These are phyloP conservation scores for Clivina fossor DNA, from an alignment of 2,888 invertebrate species.

Conservation along the genomic window DNA sequence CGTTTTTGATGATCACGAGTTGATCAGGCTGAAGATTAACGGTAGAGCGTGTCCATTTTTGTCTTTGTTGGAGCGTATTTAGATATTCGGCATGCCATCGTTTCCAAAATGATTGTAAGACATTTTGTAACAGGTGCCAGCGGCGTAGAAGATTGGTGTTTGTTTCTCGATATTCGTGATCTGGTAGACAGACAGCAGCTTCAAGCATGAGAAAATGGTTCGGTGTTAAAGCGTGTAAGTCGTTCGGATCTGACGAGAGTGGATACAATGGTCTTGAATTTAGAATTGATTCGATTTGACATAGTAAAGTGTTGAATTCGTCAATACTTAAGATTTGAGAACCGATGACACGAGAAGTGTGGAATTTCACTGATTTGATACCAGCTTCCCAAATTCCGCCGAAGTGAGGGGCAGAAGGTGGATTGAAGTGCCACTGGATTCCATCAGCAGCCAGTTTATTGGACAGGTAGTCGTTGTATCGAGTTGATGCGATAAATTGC, in stretches of 20 bases:
- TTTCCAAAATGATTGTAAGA: no score
- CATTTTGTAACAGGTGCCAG: no score
- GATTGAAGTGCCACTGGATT: conserved; percentile 36
- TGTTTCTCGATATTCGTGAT: no score
- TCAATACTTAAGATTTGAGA: conserved; percentile 17
- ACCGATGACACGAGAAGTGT: conserved; percentile 10
- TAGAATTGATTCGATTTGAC: conserved; percentile 24
- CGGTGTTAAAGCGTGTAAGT: conserved; percentile 16
- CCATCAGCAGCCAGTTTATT: not conserved
- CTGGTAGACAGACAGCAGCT: conserved; percentile 1
- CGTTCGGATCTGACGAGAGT: conserved; percentile 1
- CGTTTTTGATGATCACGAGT: no score
- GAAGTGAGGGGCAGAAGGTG: conserved; percentile 30
- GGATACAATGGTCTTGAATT: conserved; percentile 28
- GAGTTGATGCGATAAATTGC: not conserved
- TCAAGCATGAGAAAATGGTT: conserved; percentile 19
- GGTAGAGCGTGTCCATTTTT: no score
- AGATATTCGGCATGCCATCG: no score
- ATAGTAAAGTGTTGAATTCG: conserved; percentile 5
- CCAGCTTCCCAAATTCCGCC: conserved; percentile 36
- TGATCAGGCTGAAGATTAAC: no score
- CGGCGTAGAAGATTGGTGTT: no score
- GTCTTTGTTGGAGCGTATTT: no score
- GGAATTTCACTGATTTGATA: conserved; percentile 20
- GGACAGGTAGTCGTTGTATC: not conserved